These are phyloP conservation scores for Pagetopsis macropterus DNA, from an alignment of 2,797 vertebrate genomes.

Conservation along the genomic window DNA sequence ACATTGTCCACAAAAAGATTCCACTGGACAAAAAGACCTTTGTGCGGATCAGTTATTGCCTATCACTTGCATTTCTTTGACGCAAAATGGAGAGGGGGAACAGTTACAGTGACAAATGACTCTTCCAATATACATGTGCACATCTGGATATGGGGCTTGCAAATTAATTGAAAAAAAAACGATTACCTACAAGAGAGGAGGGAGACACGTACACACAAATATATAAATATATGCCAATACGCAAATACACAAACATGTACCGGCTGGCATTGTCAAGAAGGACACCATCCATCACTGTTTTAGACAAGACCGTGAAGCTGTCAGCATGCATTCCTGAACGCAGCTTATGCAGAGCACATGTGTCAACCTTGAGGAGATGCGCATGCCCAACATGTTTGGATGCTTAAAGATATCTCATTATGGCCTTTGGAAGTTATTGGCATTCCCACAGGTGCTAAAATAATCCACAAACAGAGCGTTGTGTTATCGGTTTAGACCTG, in stretches of 20 bases:
- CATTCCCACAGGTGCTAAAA: slow-evolving; percentile 54
- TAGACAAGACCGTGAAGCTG: slow-evolving; percentile 59
- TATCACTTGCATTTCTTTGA: neutral
- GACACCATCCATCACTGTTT: slow-evolving; percentile 68
- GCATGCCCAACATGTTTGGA: slow-evolving; percentile 60
- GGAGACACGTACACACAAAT: slow-evolving; percentile 2
- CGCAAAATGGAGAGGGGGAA: neutral
- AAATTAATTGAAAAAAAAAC: neutral
- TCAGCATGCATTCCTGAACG: slow-evolving; percentile 62
- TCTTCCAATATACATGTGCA: neutral
- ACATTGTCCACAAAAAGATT: neutral
- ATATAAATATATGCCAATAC: slow-evolving; percentile 43
- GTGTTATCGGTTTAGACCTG: slow-evolving; percentile 10
- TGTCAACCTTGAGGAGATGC: slow-evolving; percentile 50
- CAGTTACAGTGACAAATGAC: neutral
- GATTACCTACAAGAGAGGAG: neutral
- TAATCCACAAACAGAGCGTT: slow-evolving; percentile 37
- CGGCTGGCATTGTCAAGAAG: slow-evolving; percentile 67
- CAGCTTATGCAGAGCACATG: slow-evolving; percentile 54
- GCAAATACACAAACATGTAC: slow-evolving; percentile 60
- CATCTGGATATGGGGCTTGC: neutral
- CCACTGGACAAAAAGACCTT: neutral
- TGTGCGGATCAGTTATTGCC: neutral
- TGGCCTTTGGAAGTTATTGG: slow-evolving; percentile 40
- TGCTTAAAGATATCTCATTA: slow-evolving; percentile 67